phyloP scores from a whole-genome alignment of 2,113 vertebrate species.

The Zeus faber region DNA sequence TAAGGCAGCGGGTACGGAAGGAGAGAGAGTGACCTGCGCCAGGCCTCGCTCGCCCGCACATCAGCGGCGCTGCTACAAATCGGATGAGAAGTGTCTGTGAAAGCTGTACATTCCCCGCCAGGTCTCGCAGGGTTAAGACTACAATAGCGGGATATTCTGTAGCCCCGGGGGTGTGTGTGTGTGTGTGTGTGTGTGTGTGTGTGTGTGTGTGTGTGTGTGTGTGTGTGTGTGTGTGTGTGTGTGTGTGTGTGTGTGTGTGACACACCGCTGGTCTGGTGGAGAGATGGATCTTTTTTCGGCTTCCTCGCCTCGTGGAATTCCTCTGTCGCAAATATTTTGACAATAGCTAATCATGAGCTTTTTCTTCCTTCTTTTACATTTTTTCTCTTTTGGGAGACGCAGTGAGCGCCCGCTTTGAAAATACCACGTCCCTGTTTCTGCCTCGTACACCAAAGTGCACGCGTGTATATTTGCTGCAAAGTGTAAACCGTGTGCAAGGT shows the following conservation, averaged over 20 bases:
- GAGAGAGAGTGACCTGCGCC: constrained; percentile 80
- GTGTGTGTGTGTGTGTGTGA: constrained; percentile 69
- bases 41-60: constrained; percentile 69
- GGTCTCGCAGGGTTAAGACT: constrained; percentile 84
- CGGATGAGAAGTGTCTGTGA: constrained; percentile 83
- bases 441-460: constrained; percentile 1
- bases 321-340: constrained; percentile 74
- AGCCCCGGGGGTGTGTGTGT: constrained; percentile 67
- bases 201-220: constrained; percentile 41
- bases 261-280: constrained; percentile 36
- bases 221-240: constrained; percentile 57
- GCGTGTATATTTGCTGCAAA: constrained; percentile 3
- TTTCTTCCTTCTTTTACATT: constrained; percentile 20
- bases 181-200: constrained; percentile 36
- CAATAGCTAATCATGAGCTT: constrained; percentile 68
- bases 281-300: neutral
- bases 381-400: constrained; percentile 3
- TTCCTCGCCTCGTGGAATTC: constrained; percentile 69
- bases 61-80: constrained; percentile 84
- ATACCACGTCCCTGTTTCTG: neutral
- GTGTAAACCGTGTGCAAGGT: too few relatives aligned
- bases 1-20: neutral
- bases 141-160: constrained; percentile 82
- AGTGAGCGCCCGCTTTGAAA: too few relatives aligned
- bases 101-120: constrained; percentile 83